Base-by-base conservation (phyloP, 2,797 vertebrate genomes). In the Glossophaga mutica region DNA sequence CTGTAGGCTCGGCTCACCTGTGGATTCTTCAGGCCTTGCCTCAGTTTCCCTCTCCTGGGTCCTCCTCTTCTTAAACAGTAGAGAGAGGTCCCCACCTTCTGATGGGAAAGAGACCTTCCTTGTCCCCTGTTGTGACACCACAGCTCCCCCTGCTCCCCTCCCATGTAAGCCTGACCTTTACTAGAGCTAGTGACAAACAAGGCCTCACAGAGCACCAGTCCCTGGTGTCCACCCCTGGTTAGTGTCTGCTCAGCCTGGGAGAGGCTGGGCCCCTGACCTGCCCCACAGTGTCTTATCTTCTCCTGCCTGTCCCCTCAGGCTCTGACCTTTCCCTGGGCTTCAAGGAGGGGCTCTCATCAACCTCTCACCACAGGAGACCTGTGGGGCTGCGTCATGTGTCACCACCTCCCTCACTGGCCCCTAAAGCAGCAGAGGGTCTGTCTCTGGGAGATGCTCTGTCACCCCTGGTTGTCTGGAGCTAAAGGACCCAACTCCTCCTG, bases 231-330 rank as follows among this genome's bases (percentile, higher is more conserved):
- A 62, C 57, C 5, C 73, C 57, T 1, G 7, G 42, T 95, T 55
- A 76, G 55, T 94, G 19, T 57, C 29, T 50, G 5, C 42, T 19
- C 21, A 29, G 2, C 37, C 37, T 0, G 0, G 0, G 21, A 68
- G 15, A 2, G 6, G 21, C 55, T 21, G 3, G 48, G 1, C 3
- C 14, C 2, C 46, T 46, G 46, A 46, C 12, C 55, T 21, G 11
- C 4, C 24, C 26, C 26, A 16, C 0, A 9, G 4, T 52, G 5
- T 73, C 44, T 32, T 52, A 4, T 73, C 44, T 32, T 6, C 10
- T 12, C 19, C 44, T n/a, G 4, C 19, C 32, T 11, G 2, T 8
- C 26, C 7, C 26, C 14, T 2, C 3, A 4, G 11, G 0, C 9
- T 68, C 81, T 32, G 59, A 16, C 1, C 7, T 9, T n/a, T 42